These are phyloP conservation scores for Agrilus cyanescens DNA, from an alignment of 2,888 invertebrate species.

Conservation along the genomic window DNA sequence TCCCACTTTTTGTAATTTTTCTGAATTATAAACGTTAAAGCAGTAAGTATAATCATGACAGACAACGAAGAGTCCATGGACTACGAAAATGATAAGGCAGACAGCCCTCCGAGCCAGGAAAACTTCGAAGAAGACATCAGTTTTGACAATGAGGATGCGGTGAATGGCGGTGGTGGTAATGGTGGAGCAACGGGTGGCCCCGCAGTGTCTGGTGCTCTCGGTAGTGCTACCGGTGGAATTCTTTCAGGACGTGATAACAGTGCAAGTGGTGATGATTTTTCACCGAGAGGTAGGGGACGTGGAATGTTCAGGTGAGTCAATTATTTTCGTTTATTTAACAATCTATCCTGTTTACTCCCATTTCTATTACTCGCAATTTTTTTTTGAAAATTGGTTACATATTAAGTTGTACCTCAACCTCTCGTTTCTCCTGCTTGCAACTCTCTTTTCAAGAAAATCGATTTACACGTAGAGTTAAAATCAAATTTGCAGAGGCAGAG, in stretches of 20 bases:
- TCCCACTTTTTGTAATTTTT: too few relatives aligned
- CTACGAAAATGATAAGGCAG: constrained; percentile 18
- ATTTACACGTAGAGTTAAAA: too few relatives aligned
- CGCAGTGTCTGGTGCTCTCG: too few relatives aligned
- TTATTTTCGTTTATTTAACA: neutral
- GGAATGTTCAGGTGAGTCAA: constrained; percentile 38
- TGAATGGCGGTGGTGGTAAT: too few relatives aligned
- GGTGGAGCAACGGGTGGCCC: too few relatives aligned
- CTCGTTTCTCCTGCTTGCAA: too few relatives aligned
- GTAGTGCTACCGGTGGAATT: too few relatives aligned
- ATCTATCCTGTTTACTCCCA: neutral
- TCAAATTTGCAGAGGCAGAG: constrained; percentile 27
- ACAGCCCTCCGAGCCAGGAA: constrained; percentile 17
- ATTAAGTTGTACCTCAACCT: too few relatives aligned
- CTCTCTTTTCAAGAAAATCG: too few relatives aligned
- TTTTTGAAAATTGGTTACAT: too few relatives aligned
- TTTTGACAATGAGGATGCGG: constrained; percentile 28
- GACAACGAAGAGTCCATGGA: constrained; percentile 19
- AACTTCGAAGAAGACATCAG: constrained; percentile 28
- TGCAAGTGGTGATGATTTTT: constrained; percentile 38
- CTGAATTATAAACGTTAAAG: too few relatives aligned
- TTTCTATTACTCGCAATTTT: too few relatives aligned
- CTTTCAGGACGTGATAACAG: constrained; percentile 21
- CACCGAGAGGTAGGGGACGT: constrained; percentile 34
- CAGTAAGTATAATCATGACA: constrained; percentile 7